These are phyloP conservation scores for Himalopsyche anomala DNA, from an alignment of 2,888 invertebrate genomes.

Conservation along the genomic window DNA sequence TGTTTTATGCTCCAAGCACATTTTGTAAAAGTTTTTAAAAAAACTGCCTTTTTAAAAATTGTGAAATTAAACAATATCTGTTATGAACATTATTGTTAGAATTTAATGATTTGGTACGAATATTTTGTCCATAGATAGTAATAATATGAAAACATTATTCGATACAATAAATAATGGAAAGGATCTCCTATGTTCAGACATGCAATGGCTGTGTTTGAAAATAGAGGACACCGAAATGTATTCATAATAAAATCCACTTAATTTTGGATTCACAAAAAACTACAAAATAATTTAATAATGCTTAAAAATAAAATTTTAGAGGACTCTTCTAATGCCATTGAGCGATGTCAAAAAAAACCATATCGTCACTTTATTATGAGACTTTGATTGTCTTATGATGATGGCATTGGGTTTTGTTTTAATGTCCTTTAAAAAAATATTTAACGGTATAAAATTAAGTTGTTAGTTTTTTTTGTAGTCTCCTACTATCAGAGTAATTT, in stretches of 20 bases:
- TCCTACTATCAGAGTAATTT: no score
- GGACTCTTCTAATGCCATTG: constrained; percentile 59
- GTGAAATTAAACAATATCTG: no score
- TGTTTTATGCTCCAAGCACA: no score
- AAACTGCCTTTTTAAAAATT: no score
- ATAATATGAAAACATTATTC: no score
- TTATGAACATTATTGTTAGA: no score
- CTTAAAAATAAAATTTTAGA: not conserved
- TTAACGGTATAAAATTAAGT: constrained; percentile 14
- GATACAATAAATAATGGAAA: no score
- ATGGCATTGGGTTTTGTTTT: constrained; percentile 6
- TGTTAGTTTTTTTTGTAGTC: not conserved
- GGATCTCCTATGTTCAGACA: no score
- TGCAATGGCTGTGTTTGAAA: not conserved
- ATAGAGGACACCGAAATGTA: constrained; percentile 39
- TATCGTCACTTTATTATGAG: constrained; percentile 56
- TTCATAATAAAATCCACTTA: constrained; percentile 62
- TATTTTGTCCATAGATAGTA: no score
- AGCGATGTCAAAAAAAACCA: constrained; percentile 51
- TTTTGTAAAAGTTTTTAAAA: no score
- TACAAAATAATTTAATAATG: constrained; percentile 36
- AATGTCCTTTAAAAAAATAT: not conserved
- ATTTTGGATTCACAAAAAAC: constrained; percentile 55
- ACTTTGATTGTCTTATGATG: constrained; percentile 53
- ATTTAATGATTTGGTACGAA: no score